phyloP scores from a whole-genome alignment of 1,140 invertebrate genomes.

The Scaptodrosophila lebanonensis region DNA sequence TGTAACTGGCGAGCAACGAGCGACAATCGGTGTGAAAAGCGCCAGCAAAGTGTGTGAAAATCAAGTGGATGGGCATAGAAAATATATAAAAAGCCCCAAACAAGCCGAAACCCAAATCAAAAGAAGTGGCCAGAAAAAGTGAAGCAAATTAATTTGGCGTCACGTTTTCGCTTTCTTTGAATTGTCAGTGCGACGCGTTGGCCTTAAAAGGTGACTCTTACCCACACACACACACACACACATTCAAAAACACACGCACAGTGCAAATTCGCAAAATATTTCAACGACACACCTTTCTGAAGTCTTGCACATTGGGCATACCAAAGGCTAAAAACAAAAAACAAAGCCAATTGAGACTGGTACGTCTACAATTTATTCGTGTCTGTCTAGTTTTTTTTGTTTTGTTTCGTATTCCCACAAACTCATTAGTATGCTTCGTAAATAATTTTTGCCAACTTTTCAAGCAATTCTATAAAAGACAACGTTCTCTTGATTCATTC shows the following conservation, averaged over 20 bases:
- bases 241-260: background rate
- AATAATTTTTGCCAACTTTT: too few relatives aligned
- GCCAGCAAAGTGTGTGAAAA: slow-evolving; percentile 1
- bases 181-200: slow-evolving; percentile 4
- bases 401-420: background rate
- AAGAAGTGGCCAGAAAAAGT: slow-evolving; percentile 26
- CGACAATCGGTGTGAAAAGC: slow-evolving; percentile 5
- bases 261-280: slow-evolving; percentile 17
- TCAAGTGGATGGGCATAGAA: slow-evolving; percentile 10
- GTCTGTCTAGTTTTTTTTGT: slow-evolving; percentile 38
- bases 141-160: slow-evolving; percentile 49
- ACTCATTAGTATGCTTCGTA: too few relatives aligned
- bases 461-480: too few relatives aligned
- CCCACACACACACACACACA: slow-evolving; percentile 17
- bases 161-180: slow-evolving; percentile 67
- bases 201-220: slow-evolving; percentile 15
- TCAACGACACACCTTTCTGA: slow-evolving; percentile 30
- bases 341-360: slow-evolving; percentile 24
- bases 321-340: slow-evolving; percentile 15
- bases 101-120: background rate
- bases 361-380: slow-evolving; percentile 11
- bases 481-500: too few relatives aligned
- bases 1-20: slow-evolving; percentile 15
- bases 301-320: slow-evolving; percentile 12
- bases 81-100: background rate